A percentile compares a stretch with the other conserved stretches of the same genome.
These are phyloP conservation scores for Drosophila setifemur DNA, from an alignment of 1,140 invertebrate species.

Conservation along the genomic window DNA sequence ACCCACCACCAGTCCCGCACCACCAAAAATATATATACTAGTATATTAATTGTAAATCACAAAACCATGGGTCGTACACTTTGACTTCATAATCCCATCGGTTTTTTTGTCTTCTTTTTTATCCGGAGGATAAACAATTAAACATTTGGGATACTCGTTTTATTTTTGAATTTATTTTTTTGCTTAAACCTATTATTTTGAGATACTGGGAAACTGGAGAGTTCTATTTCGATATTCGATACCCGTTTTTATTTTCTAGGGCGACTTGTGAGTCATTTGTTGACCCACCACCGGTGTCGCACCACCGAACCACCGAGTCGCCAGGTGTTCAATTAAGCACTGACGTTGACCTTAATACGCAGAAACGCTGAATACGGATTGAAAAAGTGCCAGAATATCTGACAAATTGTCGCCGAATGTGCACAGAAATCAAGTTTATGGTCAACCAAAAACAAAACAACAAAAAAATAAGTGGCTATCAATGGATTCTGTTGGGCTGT, in stretches of 20 bases:
- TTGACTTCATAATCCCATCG: no score
- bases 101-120: no score
- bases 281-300: conserved; percentile 52
- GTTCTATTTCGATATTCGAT: no score
- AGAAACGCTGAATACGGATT: conserved; percentile 45
- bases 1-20: no score
- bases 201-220: no score
- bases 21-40: no score
- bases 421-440: conserved; percentile 77
- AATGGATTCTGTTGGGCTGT: conserved; percentile 15
- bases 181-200: no score
- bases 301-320: conserved; percentile 40
- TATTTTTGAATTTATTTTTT: not conserved
- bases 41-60: no score
- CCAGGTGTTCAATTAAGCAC: conserved; percentile 79
- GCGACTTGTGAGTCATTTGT: conserved; percentile 50
- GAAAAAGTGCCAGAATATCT: conserved; percentile 74
- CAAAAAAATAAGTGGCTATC: conserved; percentile 26
- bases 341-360: conserved; percentile 77
- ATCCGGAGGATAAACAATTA: no score
- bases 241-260: conserved; percentile 22
- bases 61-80: no score
- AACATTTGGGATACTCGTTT: no score
- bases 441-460: conserved; percentile 44
- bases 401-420: conserved; percentile 76